Evolutionary conservation across 2,888 invertebrate species (phyloP), one percentile per base, ranked within the genome.

Genomic region (Tillus elongatus): DNA sequence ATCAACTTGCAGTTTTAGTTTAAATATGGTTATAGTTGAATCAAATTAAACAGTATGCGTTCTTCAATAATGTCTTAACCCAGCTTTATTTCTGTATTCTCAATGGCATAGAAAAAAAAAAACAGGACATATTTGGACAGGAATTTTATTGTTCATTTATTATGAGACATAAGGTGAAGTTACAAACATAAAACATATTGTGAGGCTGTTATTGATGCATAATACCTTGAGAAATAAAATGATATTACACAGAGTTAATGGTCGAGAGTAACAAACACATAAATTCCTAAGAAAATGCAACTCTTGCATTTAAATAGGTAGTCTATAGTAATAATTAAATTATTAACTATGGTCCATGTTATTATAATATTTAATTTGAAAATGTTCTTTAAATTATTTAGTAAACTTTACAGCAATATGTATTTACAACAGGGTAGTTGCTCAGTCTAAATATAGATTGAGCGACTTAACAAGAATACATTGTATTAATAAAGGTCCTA

Each of bases 401-500:
- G 42, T 49, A 49, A 41, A 45, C 43, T 53, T 50, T 54, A 51
- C 53, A 55, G 53, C 53, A 54, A 55, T 55, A 51, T 52, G 50
- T 54, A 55, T 55, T 51, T 55, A 55, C 56, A 56, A 51, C 46
- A 53, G 53, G 51, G 51, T 48, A 47, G 44, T 47, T 41, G 37
- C 43, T 34, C 51, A 47, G 49, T 46, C 45, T 47, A 46, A 37
- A 41, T 44, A 44, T 36, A 48, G 46, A 46, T 52, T 47, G 44
- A 45, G 35, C 36, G 40, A 46, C 44, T 48, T 51, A 55, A 53
- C 52, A 53, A 53, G 51, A 51, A 51, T 53, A 55, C 53, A 55
- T 49, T 50, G 50, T 46, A 45, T 49, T 41, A 46, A 19, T 19
- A 19, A 45, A 42, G 40, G 46, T 41, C 41, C 46, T 42, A 40